Base-by-base conservation (phyloP, 1,140 invertebrate genomes). In the Pseudobourletiella spinata region DNA sequence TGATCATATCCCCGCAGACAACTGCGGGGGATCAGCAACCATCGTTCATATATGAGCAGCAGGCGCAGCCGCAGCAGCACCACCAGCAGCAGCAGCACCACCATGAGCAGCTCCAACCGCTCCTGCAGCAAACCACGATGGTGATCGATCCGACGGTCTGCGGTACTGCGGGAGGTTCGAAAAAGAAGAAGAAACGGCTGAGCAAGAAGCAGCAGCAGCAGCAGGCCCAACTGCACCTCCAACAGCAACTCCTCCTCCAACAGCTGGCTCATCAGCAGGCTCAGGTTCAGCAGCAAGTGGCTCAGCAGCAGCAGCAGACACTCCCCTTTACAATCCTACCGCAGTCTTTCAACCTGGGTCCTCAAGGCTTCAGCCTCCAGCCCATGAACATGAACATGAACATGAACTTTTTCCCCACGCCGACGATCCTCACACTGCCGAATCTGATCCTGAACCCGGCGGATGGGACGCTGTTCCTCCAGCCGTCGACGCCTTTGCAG, bases 181-280 rank as follows among this genome's bases (percentile, higher is more conserved):
- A 67, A 48, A 70, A 70, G 42, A 70, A 70, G 32, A 70, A 70
- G 60, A 70, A 70, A 58, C 26, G 65, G 16, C 48, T 67, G 39
- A 65, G 63, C 29, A 70, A 67, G 46, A 70, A 70, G 55, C 65
- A 70, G 29, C 68, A 70, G 26, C 68, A 70, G 32, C 68, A 70
- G 54, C 68, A 70, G 57, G 65, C 65, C 15, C 65, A 67, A 35
- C 51, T 66, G 4, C 64, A 64, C 24, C 59, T 66, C 1, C 68
- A 66, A 48, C 68, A 70, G 35, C 68, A 70, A 39, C 56, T 67
- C 2, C 30, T 70, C 16, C 44, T 67, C 4, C 65, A 66, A 48
- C 68, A 69, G 56, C 42, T 66, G 11, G 39, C 39, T 35, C 61
- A 60, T 32, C 61, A 67, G 22, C 62, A 69, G 42, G 66, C 62